phyloP scores from a whole-genome alignment of 2,888 invertebrate species.

The Agrypnus murinus region DNA sequence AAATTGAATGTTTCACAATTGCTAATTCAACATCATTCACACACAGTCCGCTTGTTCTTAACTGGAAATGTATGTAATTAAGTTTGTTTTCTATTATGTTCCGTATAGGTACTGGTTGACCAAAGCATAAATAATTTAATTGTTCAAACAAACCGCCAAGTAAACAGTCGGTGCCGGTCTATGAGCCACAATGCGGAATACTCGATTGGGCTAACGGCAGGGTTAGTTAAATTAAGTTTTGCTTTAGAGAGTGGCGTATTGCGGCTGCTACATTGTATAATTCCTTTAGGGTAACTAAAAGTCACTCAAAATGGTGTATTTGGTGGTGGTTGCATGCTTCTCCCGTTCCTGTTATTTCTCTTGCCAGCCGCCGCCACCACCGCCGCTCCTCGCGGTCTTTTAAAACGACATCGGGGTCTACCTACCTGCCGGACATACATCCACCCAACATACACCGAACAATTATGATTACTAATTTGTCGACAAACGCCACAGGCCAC shows the following conservation, averaged over 20 bases:
- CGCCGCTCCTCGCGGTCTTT: conserved; percentile 42
- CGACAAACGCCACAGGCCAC: conserved; percentile 45
- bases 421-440: conserved; percentile 49
- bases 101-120: conserved; percentile 67
- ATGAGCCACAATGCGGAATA: conserved; percentile 51
- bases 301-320: conserved; percentile 63
- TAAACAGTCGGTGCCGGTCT: conserved; percentile 51
- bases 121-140: conserved; percentile 70
- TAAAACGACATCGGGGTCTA: conserved; percentile 36
- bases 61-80: conserved; percentile 70
- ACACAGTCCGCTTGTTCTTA: conserved; percentile 69
- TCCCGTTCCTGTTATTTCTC: conserved; percentile 7
- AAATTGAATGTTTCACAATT: conserved; percentile 72
- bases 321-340: conserved; percentile 47
- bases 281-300: conserved; percentile 66
- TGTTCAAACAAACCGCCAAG: conserved; percentile 63
- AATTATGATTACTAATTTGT: conserved; percentile 52
- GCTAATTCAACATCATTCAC: conserved; percentile 70
- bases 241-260: conserved; percentile 64
- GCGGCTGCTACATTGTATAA: conserved; percentile 65
- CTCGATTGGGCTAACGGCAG: conserved; percentile 57
- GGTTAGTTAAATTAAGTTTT: conserved; percentile 69
- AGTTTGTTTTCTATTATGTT: conserved; percentile 72
- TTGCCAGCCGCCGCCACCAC: conserved; percentile 1
- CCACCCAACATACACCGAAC: conserved; percentile 33